Evolutionary conservation across 2,797 vertebrate species (phyloP), one percentile per base, ranked within the genome.

Genomic region (Gobionotothen gibberifrons): DNA sequence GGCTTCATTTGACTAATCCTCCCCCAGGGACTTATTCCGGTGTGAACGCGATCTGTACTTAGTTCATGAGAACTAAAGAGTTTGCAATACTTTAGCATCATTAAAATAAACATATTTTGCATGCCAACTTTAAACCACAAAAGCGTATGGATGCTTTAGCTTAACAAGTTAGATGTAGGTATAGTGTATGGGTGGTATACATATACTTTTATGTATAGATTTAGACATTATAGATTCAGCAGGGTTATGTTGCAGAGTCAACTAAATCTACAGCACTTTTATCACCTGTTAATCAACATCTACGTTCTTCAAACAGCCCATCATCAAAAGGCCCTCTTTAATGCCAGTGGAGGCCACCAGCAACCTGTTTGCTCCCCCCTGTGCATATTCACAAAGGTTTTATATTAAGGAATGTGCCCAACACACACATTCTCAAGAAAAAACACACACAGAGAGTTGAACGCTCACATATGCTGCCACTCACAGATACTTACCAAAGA

Each of bases 401-500:
- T 3, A 72, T 21, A 55, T 53, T 43, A 9, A 69, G 72, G 74
- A 59, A 61, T 71, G 57, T 47, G 29, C 21, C 21, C 61, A 21
- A 42, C 55, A 43, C 48, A 67, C 17, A 66, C n/a, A 52, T n/a
- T 74, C 48, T 58, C 72, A 78, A 43, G 66, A 62, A 66, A 26
- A 68, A 44, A 44, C 16, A 59, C 16, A 60, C 1, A 72, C 40
- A 66, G 2, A 69, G 46, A 62, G 22, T 5, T 19, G 51, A 78
- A 80, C 3, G 42, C 71, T 60, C 79, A 81, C 81, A 88, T 65
- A 71, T 76, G 68, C 73, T 66, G 84, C 85, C 80, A 78, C 84
- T 83, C 77, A 72, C 79, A 82, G 73, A 81, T 87, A 55, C 85
- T 88, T 77, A 83, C 63, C 61, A 29, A 57, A 83, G 80, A 87